Base-by-base conservation (phyloP, 1,140 invertebrate species). In the Drosophila bocki region DNA sequence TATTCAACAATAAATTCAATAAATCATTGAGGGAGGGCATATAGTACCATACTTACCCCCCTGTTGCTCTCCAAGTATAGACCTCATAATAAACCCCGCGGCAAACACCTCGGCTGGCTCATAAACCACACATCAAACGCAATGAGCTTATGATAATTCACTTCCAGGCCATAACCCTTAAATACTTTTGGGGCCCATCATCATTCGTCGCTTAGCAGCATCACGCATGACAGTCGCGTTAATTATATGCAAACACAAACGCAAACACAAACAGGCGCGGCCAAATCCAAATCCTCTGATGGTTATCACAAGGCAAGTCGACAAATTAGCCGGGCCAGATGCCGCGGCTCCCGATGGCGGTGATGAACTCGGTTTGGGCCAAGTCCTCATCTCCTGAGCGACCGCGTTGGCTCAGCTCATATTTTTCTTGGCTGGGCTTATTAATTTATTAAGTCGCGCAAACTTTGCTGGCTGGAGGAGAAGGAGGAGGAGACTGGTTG, bases 211-310 rank as follows among this genome's bases (percentile, higher is more conserved):
- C 29, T 78, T 53, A 77, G 56, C 35, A 65, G 54, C 53, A n/a
- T 58, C 47, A 45, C 42, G 39, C 56, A 68, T 77, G 63, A 48
- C 74, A 77, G 44, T 60, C 42, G 63, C 74, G 74, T 77, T 77
- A 77, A 77, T 77, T 77, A 77, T 77, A 77, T 77, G 75, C 75
- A 77, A 77, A 76, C 72, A 77, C 74, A 76, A 68, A 50, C 72
- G 13, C 32, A 26, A 22, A 44, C 41, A 17, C 48, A 32, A 50
- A 32, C 48, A 50, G 54, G 29, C 39, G 56, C 54, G 56, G 42
- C 62, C 44, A 61, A 77, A 77, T 77, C 62, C 44, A 68, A 77
- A 77, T 77, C 75, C 64, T 42, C 74, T 56, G 75, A 77, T 77
- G 75, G 74, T 77, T 77, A 77, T 77, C 75, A 56, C 22, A 29